These are phyloP conservation scores for Sorex maritimensis DNA, from an alignment of 2,797 vertebrate genomes.

Conservation along the genomic window DNA sequence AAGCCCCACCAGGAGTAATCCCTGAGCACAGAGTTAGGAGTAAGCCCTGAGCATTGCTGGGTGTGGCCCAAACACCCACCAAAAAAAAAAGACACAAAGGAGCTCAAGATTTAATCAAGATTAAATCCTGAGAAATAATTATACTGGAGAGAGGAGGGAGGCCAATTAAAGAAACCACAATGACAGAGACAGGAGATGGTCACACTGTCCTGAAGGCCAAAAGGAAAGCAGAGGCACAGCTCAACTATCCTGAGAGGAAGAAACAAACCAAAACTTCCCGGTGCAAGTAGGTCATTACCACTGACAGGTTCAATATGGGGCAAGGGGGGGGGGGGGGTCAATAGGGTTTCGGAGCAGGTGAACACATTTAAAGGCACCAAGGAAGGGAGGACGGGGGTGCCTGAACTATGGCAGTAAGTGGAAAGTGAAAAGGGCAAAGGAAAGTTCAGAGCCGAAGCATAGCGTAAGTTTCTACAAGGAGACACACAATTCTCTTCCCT, in stretches of 20 bases:
- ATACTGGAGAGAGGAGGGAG: neutral
- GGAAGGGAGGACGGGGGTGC: too few species aligned
- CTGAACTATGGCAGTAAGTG: too few species aligned
- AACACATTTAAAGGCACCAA: too few species aligned
- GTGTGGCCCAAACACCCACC: neutral
- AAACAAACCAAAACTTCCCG: neutral
- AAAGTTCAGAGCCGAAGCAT: slow-evolving; percentile 5
- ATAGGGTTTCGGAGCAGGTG: too few species aligned
- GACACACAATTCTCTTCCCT: neutral
- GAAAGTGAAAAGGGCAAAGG: too few species aligned
- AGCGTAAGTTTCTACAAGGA: neutral
- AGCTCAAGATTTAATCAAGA: slow-evolving; percentile 66
- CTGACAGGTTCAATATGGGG: neutral
- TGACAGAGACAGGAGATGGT: slow-evolving; percentile 4
- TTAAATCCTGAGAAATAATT: slow-evolving; percentile 70
- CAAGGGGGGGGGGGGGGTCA: too few species aligned
- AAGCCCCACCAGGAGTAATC: too few species aligned
- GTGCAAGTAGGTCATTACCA: too few species aligned
- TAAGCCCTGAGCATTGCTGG: too few species aligned
- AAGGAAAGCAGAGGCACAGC: neutral
- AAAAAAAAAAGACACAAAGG: slow-evolving; percentile 54
- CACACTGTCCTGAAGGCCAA: slow-evolving; percentile 33
- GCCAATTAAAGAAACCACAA: slow-evolving; percentile 38
- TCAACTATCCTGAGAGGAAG: neutral
- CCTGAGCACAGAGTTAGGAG: too few species aligned